phyloP scores from a whole-genome alignment of 2,888 invertebrate genomes.

The Taenaris catops region DNA sequence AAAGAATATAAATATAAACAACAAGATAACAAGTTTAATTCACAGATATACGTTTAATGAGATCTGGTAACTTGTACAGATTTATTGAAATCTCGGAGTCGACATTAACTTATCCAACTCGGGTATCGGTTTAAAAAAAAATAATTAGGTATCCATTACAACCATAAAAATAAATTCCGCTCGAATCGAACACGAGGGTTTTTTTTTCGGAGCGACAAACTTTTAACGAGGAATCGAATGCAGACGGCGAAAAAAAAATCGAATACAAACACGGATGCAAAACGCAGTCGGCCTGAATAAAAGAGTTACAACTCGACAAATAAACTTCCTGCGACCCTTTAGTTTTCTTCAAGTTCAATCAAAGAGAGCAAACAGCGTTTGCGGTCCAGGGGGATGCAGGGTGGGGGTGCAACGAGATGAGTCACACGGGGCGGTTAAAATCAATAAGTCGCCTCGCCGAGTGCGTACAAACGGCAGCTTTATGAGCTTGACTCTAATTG shows the following conservation, averaged over 20 bases:
- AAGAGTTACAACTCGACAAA: conserved; percentile 52
- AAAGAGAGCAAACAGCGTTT: conserved; percentile 58
- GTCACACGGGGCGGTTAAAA: conserved; percentile 63
- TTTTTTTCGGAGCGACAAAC: conserved; percentile 31
- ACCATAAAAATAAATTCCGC: conserved; percentile 14
- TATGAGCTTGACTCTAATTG: conserved; percentile 25
- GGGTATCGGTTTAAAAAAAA: neutral
- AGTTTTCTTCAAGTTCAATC: conserved; percentile 64
- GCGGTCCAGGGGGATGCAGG: conserved; percentile 38
- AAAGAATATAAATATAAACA: too few relatives aligned
- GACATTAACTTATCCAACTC: neutral
- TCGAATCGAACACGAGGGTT: conserved; percentile 14
- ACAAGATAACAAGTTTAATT: too few relatives aligned
- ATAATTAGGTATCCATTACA: conserved; percentile 10
- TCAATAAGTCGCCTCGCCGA: conserved; percentile 53
- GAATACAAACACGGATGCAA: conserved; percentile 30
- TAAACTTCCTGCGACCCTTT: conserved; percentile 39
- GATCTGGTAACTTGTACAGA: too few relatives aligned
- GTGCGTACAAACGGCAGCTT: conserved; percentile 25
- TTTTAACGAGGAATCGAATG: conserved; percentile 47
- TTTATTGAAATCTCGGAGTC: neutral
- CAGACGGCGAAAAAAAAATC: conserved; percentile 33
- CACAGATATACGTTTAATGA: too few relatives aligned
- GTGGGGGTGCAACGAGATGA: conserved; percentile 49
- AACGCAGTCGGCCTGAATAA: conserved; percentile 35